Conservation (phyloP, 2,113 vertebrate genomes). For the Alligator mississippiensis region DNA sequence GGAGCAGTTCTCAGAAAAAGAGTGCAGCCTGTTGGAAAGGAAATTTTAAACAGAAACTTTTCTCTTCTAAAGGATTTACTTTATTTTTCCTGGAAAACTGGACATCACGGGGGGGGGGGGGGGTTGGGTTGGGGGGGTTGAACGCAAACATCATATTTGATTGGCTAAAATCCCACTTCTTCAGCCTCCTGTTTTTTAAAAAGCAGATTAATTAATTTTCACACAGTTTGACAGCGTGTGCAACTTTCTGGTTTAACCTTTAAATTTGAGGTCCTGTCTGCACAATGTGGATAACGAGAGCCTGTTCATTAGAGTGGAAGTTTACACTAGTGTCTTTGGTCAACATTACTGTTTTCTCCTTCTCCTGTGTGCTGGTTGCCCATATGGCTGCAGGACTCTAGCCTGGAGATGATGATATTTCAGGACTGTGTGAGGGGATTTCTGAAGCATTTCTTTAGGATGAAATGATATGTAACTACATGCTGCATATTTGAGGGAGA, state of each 20-base stretch:
- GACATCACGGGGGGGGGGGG: no score
- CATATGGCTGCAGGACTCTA: neutral
- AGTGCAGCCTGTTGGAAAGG: neutral
- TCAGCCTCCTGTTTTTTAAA: neutral
- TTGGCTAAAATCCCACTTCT: neutral
- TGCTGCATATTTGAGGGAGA: neutral
- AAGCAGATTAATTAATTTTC: neutral
- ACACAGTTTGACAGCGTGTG: fast-evolving
- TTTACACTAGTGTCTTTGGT: neutral
- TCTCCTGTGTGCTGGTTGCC: neutral
- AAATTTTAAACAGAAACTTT: neutral
- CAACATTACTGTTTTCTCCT: neutral
- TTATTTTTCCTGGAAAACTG: no score
- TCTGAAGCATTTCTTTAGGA: neutral
- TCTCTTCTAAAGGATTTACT: neutral
- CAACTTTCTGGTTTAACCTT: neutral
- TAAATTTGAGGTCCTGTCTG: neutral
- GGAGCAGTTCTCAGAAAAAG: neutral
- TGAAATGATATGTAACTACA: neutral
- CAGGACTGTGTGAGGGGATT: neutral
- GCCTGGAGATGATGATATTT: neutral
- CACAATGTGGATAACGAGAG: neutral
- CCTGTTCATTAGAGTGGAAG: neutral
- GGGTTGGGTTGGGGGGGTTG: no score
- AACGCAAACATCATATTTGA: neutral